Evolutionary conservation across 23 tunicate genomes (phyloP).

Genomic region (Halocynthia aurantium): DNA sequence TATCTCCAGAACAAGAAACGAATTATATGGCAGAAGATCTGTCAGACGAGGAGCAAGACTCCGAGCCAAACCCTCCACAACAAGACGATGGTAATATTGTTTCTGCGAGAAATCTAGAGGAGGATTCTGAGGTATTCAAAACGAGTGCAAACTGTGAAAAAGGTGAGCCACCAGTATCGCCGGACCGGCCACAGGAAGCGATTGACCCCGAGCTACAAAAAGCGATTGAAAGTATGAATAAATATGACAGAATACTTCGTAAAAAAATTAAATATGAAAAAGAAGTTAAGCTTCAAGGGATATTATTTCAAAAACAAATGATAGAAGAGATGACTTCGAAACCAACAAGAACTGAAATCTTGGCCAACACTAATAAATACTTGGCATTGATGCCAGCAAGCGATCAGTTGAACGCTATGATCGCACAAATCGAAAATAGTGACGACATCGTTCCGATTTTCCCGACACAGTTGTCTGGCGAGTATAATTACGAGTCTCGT

Average conservation of each 20-base stretch:
- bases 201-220: conserved; percentile 34
- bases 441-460: conserved; percentile 60
- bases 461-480: conserved; percentile 32
- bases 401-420: conserved; percentile 50
- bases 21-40: conserved; percentile 3
- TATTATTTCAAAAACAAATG: conserved; percentile 52
- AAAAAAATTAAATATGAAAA: conserved; percentile 46
- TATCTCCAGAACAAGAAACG: conserved; percentile 21
- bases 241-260: conserved; percentile 53
- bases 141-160: too few species aligned
- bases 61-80: not conserved
- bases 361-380: conserved; percentile 45
- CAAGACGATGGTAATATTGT: too few species aligned
- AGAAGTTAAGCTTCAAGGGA: conserved; percentile 64
- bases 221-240: conserved; percentile 57
- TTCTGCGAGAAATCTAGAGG: too few species aligned
- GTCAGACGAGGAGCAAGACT: not conserved
- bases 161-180: too few species aligned
- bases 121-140: too few species aligned
- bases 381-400: conserved; percentile 68
- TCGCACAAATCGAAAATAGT: not conserved
- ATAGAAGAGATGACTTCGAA: conserved; percentile 25
- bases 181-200: not conserved
- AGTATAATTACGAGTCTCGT: not conserved
- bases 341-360: conserved; percentile 12